A percentile compares a stretch with the other conserved stretches of the same genome.
These are phyloP conservation scores for Hirtodrosophila trivittata DNA, from an alignment of 2,888 invertebrate species.

Conservation along the genomic window DNA sequence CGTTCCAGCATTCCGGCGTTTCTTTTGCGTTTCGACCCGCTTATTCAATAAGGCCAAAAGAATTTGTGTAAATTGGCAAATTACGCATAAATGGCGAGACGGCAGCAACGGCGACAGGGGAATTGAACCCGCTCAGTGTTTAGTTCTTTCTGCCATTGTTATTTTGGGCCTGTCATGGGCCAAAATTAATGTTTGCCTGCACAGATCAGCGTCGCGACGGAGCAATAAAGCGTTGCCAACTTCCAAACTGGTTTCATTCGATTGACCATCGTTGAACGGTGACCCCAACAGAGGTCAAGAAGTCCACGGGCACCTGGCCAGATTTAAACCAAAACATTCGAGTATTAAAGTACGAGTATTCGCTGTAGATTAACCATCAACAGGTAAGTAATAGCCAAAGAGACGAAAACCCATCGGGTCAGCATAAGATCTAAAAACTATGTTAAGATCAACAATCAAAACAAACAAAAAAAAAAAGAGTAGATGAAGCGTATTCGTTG, in stretches of 20 bases:
- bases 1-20: no score
- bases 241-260: conserved; percentile 41
- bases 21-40: conserved; percentile 23
- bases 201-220: conserved; percentile 40
- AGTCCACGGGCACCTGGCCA: background rate
- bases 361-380: no score
- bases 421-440: no score
- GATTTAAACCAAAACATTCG: background rate
- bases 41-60: conserved; percentile 49
- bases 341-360: no score
- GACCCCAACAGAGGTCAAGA: conserved; percentile 54
- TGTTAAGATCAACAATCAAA: no score
- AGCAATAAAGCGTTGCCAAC: conserved; percentile 31
- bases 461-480: no score
- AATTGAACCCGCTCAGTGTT: conserved; percentile 37
- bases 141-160: background rate
- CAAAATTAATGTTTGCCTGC: conserved; percentile 40
- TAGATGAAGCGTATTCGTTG: no score
- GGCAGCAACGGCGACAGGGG: conserved; percentile 34
- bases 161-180: conserved; percentile 39
- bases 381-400: no score
- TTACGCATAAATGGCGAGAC: conserved; percentile 58
- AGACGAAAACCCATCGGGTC: no score
- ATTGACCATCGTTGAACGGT: conserved; percentile 6
- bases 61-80: conserved; percentile 65